Evolutionary conservation across 2,888 invertebrate genomes (phyloP), one percentile per base, ranked within the genome.

Genomic region (Nomada ruficornis): DNA sequence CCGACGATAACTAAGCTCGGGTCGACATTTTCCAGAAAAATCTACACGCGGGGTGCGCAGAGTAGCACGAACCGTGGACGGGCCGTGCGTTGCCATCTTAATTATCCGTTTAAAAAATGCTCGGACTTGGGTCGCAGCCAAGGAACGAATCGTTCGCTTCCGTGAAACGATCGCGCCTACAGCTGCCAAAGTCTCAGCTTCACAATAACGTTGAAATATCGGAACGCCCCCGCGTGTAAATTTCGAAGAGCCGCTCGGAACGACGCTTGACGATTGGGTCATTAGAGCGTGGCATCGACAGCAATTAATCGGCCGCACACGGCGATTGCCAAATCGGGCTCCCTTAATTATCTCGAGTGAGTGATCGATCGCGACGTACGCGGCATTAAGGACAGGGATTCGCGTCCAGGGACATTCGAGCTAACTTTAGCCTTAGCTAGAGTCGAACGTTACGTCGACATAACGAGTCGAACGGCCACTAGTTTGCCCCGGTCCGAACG

Each of bases 401-500:
- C 86, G 83, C 90, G 90, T 92, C 91, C 93, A 93, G 93, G 93
- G 93, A 91, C 93, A 91, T 91, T 86, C 85, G 85, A 84, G 90
- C 93, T 93, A 93, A 93, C 91, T 93, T 93, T 93, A 93, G 93
- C 91, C 89, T 91, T 90, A 91, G 91, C 91, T 73, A 60, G 67
- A 80, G 84, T 79, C 89, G 89, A 88, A 88, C 71, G 80, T 80
- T 84, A 86, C 87, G 83, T 82, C 87, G 87, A 87, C 86, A 88
- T 89, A 88, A 88, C 90, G 88, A 84, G 87, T 84, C 82, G 88
- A 79, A 78, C 75, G 63, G 82, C 88, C 80, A 82, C 77, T 72
- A 77, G 85, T 75, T 80, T 80, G 77, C 74, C 81, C 72, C 68
- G 69, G 82, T 59, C 67, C 71, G 76, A 82, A 82, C 85, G 87